Base-by-base conservation (phyloP, 2,797 vertebrate species). In the Odontamblyopus lacepedii region DNA sequence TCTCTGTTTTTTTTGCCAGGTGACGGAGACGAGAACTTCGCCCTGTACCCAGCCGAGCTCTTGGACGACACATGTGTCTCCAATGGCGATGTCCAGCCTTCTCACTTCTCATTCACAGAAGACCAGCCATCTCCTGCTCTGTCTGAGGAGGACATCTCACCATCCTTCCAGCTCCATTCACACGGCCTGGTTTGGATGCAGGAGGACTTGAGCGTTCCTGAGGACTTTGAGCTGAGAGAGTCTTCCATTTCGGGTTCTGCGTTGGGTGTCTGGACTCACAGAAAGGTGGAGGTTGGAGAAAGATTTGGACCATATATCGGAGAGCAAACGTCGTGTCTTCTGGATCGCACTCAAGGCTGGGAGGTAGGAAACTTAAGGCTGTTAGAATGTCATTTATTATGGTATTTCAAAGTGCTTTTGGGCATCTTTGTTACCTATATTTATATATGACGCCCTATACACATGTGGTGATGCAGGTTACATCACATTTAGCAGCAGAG, bases 231-330 rank as follows among this genome's bases (percentile, higher is more conserved):
- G 74, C 93, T 99, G 73, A 94, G 96, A 69, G 95, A 97, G 86
- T 99, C 98, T 48, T 91, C 82, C 51, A 59, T 95, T 84, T 87
- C 92, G 38, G 94, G 92, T 18, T 93, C 93, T 15, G 93, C 92
- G 85, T 91, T 96, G 88, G 97, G 97, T 82, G 94, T 98, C 93
- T 99, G 97, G 96, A 95, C 95, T 89, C 94, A 92, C 88, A 94
- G 95, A 91, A 96, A 92, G 90, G 93, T 99, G 80, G 94, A 95
- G 83, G 82, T 90, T 1, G 98, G 96, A 11, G 97, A 98, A 87
- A 95, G 93, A 65, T 95, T 98, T 75, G 97, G 97, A 87, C 97
- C 97, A 15, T 97, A 95, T n/a, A 82, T 94, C 67, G 96, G 95
- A 83, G 94, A 96, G 79, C 95, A 94, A 75, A 89, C 85, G 48